Conservation (phyloP, 2,888 invertebrate species). For the Hermaeophaga mercurialis region DNA sequence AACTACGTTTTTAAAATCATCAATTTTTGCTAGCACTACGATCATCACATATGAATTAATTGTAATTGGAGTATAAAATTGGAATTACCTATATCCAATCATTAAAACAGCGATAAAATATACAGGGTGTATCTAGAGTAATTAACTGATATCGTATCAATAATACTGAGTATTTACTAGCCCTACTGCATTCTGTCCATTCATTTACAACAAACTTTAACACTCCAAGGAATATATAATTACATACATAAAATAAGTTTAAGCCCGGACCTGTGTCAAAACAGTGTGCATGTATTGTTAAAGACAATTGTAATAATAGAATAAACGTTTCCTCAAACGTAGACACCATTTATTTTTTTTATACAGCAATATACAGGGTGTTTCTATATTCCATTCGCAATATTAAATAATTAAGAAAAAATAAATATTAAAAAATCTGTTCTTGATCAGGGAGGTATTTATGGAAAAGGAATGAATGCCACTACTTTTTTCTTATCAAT, state of each 20-base stretch:
- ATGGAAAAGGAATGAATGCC: no score
- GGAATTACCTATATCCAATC: neutral
- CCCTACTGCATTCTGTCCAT: no score
- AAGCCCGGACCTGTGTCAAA: neutral
- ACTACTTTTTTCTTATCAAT: no score
- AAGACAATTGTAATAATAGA: neutral
- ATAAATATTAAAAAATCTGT: no score
- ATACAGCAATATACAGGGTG: neutral
- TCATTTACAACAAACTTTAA: no score
- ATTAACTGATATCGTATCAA: neutral
- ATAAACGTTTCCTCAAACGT: slow-evolving; percentile 10
- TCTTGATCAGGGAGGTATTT: no score
- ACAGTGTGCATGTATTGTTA: slow-evolving; percentile 1
- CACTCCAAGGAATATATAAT: neutral
- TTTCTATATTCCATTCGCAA: no score
- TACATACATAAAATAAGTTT: neutral
- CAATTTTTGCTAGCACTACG: slow-evolving; percentile 3
- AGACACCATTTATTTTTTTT: slow-evolving; percentile 1
- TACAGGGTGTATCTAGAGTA: neutral
- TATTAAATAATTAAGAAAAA: no score
- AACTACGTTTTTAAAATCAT: neutral
- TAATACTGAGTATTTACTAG: no score
- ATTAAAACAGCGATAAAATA: neutral
- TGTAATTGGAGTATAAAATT: no score
- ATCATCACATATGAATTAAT: slow-evolving; percentile 11